These are phyloP conservation scores for Semibalanus balanoides DNA, from an alignment of 1,140 invertebrate genomes.

Conservation along the genomic window DNA sequence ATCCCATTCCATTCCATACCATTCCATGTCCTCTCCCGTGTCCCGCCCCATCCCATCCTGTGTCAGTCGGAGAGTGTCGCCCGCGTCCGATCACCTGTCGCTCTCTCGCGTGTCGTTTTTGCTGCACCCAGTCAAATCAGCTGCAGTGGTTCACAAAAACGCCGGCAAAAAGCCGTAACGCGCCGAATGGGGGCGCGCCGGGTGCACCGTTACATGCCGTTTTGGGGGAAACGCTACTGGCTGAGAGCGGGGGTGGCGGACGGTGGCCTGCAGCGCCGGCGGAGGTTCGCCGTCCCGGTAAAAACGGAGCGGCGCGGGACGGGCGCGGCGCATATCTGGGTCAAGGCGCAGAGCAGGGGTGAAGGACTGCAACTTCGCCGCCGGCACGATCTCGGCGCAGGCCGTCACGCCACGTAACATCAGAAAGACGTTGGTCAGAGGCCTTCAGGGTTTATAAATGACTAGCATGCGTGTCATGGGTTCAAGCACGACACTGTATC, in stretches of 20 bases:
- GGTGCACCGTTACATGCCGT: not conserved
- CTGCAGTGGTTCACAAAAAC: not conserved
- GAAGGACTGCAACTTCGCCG: not conserved
- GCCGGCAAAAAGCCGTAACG: not conserved
- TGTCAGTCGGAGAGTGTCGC: not conserved
- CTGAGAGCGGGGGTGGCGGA: not conserved
- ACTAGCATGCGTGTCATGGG: no score
- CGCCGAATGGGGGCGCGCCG: not conserved
- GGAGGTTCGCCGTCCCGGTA: not conserved
- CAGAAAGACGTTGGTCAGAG: no score
- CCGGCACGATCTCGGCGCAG: no score
- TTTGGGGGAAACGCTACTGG: not conserved
- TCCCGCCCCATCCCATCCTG: no score
- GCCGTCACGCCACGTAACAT: no score
- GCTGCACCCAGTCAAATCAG: not conserved
- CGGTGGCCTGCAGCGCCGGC: no score
- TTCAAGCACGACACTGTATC: no score
- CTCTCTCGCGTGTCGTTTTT: not conserved
- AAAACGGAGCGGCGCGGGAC: not conserved
- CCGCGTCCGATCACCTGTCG: not conserved
- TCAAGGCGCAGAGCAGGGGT: not conserved
- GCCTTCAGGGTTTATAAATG: no score
- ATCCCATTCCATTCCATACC: no score
- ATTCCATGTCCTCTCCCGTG: no score
- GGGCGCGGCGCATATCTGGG: not conserved